These are phyloP conservation scores for Embiotoca jacksoni DNA, from an alignment of 2,113 vertebrate genomes.

Conservation along the genomic window DNA sequence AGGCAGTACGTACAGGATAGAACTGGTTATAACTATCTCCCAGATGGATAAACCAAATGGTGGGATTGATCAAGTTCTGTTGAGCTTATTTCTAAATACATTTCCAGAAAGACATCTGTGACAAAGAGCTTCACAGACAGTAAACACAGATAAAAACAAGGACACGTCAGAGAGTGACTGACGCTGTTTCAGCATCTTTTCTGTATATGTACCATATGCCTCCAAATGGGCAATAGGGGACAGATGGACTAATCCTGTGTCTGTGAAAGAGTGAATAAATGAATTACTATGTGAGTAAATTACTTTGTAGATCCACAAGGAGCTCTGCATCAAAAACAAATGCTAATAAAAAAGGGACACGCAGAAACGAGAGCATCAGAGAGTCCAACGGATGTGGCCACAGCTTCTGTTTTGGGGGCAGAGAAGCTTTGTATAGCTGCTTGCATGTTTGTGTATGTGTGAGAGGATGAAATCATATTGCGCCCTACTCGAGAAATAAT, in stretches of 20 bases:
- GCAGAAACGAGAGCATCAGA: conserved; percentile 36
- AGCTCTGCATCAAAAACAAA: conserved; percentile 36
- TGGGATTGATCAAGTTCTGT: conserved; percentile 46
- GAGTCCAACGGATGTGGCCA: conserved; percentile 35
- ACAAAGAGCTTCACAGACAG: conserved; percentile 55
- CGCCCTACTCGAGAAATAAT: conserved; percentile 59
- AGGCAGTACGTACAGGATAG: conserved; percentile 4
- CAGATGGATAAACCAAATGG: conserved; percentile 48
- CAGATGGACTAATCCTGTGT: conserved; percentile 42
- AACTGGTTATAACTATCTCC: conserved; percentile 44
- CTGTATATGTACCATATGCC: conserved; percentile 34
- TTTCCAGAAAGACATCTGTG: conserved; percentile 47
- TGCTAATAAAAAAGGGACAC: conserved; percentile 1
- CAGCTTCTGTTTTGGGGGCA: conserved; percentile 28
- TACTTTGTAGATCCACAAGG: conserved; percentile 32
- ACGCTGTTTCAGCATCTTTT: conserved; percentile 40
- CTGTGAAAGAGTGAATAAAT: conserved; percentile 47
- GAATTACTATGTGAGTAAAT: conserved; percentile 39
- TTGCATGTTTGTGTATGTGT: conserved; percentile 4
- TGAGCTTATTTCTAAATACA: conserved; percentile 58
- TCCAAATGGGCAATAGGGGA: conserved; percentile 50
- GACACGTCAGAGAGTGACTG: conserved; percentile 48
- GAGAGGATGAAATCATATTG: conserved; percentile 38
- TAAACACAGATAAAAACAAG: conserved; percentile 58
- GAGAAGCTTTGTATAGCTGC: conserved; percentile 11